A percentile compares a stretch with the other conserved stretches of the same genome.
These are phyloP conservation scores for Fregetta grallaria DNA, from an alignment of 2,113 vertebrate species.

Conservation along the genomic window DNA sequence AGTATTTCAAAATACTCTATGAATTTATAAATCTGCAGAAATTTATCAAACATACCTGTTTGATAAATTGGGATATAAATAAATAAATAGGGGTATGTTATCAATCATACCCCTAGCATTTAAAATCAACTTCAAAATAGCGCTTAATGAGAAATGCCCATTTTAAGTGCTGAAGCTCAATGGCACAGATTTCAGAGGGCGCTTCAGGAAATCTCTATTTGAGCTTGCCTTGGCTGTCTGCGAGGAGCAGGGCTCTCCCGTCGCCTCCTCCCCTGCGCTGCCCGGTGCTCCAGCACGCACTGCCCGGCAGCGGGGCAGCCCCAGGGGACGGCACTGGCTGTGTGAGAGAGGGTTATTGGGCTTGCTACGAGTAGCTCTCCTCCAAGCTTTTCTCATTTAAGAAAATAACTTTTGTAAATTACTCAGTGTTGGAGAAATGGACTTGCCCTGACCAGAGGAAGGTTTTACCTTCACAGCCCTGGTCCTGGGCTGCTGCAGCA, in stretches of 20 bases:
- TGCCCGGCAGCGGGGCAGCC: neutral
- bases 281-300: neutral
- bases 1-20: neutral
- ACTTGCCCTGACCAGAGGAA: neutral
- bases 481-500: neutral
- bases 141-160: neutral
- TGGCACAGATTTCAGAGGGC: neutral
- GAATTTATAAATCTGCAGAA: neutral
- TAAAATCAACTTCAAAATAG: neutral
- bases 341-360: fast-evolving
- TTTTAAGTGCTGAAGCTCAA: neutral
- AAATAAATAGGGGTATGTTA: neutral
- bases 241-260: fast-evolving
- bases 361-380: neutral
- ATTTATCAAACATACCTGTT: neutral
- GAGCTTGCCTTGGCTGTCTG: neutral
- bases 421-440: neutral
- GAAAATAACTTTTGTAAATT: neutral
- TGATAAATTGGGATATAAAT: neutral
- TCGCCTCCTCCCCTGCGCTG: neutral
- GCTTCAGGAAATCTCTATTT: neutral
- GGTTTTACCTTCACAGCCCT: neutral
- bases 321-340: fast-evolving
- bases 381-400: neutral
- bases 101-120: neutral